Conservation (phyloP, 2,797 vertebrate species). For the Syndactyla subalaris region DNA sequence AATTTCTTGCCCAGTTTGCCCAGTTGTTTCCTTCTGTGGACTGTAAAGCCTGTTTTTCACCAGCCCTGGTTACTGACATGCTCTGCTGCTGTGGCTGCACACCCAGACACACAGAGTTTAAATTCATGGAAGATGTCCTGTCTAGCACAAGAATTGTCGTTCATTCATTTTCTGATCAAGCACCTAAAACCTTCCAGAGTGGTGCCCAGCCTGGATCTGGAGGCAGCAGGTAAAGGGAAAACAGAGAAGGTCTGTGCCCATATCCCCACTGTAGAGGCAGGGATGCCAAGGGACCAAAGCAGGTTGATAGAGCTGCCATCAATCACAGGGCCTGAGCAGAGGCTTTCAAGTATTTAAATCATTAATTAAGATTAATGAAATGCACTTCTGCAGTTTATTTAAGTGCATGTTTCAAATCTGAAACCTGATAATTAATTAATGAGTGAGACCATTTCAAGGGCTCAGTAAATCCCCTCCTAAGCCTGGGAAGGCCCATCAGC, state of each 20-base stretch:
- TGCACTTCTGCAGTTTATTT: background rate
- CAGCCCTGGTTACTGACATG: background rate
- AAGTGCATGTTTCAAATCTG: background rate
- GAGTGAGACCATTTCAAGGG: background rate
- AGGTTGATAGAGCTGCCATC: background rate
- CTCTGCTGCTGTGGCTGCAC: background rate
- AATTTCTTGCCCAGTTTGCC: background rate
- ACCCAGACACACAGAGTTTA: background rate
- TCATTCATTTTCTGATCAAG: background rate
- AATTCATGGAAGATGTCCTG: background rate
- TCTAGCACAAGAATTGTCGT: background rate
- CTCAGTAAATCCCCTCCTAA: slow-evolving; percentile 14
- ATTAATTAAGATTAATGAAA: slow-evolving; percentile 55
- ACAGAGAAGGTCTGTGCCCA: background rate
- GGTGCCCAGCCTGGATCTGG: background rate
- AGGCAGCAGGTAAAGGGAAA: background rate
- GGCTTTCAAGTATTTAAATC: background rate
- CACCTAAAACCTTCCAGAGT: background rate
- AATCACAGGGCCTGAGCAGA: background rate
- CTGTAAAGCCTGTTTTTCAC: background rate
- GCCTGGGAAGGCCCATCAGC: background rate
- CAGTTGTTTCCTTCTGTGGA: background rate
- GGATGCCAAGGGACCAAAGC: background rate
- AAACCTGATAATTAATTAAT: background rate
- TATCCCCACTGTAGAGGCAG: background rate